phyloP scores from a whole-genome alignment of 2,113 vertebrate genomes.

The Brachyistius frenatus region DNA sequence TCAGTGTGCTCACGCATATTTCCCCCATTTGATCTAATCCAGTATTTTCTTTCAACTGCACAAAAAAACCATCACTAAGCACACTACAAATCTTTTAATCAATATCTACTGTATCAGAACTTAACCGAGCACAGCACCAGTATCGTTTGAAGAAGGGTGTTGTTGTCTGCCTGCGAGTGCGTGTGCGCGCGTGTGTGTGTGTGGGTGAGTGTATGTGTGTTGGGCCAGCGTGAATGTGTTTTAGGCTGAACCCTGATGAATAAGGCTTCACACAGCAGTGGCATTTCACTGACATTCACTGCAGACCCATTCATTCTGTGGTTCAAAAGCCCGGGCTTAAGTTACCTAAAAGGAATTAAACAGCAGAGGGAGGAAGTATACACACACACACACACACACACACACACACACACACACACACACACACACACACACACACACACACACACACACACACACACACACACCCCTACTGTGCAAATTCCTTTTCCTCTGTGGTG shows the following conservation, averaged over 20 bases:
- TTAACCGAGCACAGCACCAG: not conserved
- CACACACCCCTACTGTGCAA: not conserved
- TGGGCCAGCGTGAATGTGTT: slow-evolving; percentile 32
- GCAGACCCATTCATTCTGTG: slow-evolving; percentile 71
- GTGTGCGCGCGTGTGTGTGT: not conserved
- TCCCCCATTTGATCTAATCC: slow-evolving; percentile 1
- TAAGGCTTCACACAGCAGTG: slow-evolving; percentile 76
- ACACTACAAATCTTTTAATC: not conserved
- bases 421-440: slow-evolving; percentile 18
- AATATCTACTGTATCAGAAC: not conserved
- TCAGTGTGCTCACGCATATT: slow-evolving; percentile 12
- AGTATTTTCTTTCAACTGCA: not conserved
- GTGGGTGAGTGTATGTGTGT: slow-evolving; percentile 21
- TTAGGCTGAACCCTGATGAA: slow-evolving; percentile 69
- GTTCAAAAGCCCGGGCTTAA: slow-evolving; percentile 76
- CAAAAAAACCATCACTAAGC: not conserved
- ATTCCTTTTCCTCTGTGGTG: too few species aligned
- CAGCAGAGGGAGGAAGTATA: slow-evolving; percentile 37
- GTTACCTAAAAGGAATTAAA: slow-evolving; percentile 77
- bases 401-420: slow-evolving; percentile 19
- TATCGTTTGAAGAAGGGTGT: slow-evolving; percentile 37
- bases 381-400: slow-evolving; percentile 19
- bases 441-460: slow-evolving; percentile 19
- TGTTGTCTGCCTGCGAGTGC: slow-evolving; percentile 25
- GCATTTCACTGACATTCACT: slow-evolving; percentile 81